Base-by-base conservation (phyloP, 2,888 invertebrate species). In the Drosophila fungiperda region DNA sequence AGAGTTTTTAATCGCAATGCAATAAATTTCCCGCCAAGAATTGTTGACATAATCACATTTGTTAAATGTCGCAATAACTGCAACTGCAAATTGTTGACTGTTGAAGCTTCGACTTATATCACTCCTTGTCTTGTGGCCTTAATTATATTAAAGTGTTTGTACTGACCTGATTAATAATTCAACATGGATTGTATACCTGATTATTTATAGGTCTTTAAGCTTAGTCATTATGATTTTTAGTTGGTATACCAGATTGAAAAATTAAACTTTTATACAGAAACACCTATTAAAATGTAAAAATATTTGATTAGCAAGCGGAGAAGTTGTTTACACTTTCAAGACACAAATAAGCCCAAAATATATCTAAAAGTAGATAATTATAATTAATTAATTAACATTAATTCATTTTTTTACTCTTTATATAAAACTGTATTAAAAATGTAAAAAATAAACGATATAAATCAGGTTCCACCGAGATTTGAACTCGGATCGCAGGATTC, bases 401-500 rank as follows among this genome's bases (percentile, higher is more conserved):
- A 26, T 26, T 26, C 4, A 5, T 3, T 48, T 17, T 17, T 9
- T 15, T 36, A 2, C 1, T n/a, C n/a, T 4, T 7, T 15, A 1
- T 1, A 9, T 17, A 45, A 59, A 23, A 12, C 15, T n/a, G 0
- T 20, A 57, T 68, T 48, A 60, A 68, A 65, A 33, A 12, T 32
- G 40, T 59, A 20, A 42, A 42, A 17, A 23, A 12, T n/a, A 15
- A 32, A 12, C 1, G n/a, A 35, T 3, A 1, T 17, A 15, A 32
- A 32, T 68, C 55, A 72, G 59, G 93, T 93, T 90, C 92, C 92
- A 93, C 93, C 93, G 93, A 93, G 93, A 93, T 92, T 93, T 93
- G 93, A 93, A 93, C 93, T 93, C 93, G 93, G 93, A 92, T 93
- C 92, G 92, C 93, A 92, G 93, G 93, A 93, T 93, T 93, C 93